phyloP scores from a whole-genome alignment of 2,888 invertebrate genomes.

The Criorhina ranunculi region DNA sequence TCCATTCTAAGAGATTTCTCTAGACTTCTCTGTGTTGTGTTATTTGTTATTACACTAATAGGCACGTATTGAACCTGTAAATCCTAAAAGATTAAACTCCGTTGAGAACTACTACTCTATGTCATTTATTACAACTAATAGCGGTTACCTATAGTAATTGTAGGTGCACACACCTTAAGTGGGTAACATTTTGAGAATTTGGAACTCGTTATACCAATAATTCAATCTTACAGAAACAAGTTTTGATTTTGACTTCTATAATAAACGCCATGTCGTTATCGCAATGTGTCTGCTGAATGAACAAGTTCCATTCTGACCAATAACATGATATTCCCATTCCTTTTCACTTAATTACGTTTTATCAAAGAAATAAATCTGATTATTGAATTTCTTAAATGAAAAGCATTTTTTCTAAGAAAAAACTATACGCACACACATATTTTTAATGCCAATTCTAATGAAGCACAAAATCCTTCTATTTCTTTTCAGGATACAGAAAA shows the following conservation, averaged over 20 bases:
- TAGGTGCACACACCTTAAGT: no score
- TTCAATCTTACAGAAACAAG: background rate
- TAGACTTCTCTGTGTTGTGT: no score
- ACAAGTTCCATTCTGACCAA: slow-evolving; percentile 18
- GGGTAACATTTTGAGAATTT: background rate
- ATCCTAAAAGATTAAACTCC: no score
- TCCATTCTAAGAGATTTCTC: no score
- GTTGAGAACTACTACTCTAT: no score
- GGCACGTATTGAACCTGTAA: no score
- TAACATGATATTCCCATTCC: slow-evolving; percentile 34
- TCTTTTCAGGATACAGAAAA: slow-evolving; percentile 78
- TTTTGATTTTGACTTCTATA: background rate
- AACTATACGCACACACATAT: background rate
- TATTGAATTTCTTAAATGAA: slow-evolving; percentile 19
- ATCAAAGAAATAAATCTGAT: slow-evolving; percentile 4
- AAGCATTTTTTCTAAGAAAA: background rate
- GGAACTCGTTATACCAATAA: background rate
- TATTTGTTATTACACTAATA: no score
- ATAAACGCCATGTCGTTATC: slow-evolving; percentile 29
- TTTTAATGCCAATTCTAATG: background rate
- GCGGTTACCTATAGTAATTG: no score
- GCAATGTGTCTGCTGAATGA: slow-evolving; percentile 22
- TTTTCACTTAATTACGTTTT: slow-evolving; percentile 14
- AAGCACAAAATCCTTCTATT: slow-evolving; percentile 34
- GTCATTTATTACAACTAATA: no score